Conservation (phyloP, 2,113 vertebrate species). For the Actenoides lindsayi region DNA sequence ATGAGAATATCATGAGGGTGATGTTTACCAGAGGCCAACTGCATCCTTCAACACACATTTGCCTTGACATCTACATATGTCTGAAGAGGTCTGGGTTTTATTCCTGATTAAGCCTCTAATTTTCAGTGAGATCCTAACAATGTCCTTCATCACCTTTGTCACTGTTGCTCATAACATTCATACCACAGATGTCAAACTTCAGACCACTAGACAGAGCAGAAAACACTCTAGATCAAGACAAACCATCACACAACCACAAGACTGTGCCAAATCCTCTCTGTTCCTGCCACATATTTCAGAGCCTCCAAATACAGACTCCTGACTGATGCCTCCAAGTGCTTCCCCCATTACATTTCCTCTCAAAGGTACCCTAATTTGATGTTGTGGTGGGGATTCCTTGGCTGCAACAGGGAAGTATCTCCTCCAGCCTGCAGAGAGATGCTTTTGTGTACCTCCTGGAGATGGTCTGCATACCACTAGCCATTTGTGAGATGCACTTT, state of each 20-base stretch:
- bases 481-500: background rate
- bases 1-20: background rate
- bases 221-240: background rate
- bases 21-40: background rate
- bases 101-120: background rate
- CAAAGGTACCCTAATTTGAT: background rate
- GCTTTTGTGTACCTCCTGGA: background rate
- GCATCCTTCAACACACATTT: background rate
- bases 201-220: background rate
- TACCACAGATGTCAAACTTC: background rate
- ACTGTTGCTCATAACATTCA: accelerated
- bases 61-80: background rate
- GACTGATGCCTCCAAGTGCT: accelerated
- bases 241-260: background rate
- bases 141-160: background rate
- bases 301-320: background rate
- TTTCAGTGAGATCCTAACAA: background rate
- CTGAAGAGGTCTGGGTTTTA: background rate
- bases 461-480: background rate
- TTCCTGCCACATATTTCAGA: background rate
- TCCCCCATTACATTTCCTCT: background rate
- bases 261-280: background rate
- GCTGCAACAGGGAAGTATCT: background rate
- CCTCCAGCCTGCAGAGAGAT: background rate
- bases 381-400: background rate